These are phyloP conservation scores for Nicator chloris DNA, from an alignment of 2,113 vertebrate species.

Conservation along the genomic window DNA sequence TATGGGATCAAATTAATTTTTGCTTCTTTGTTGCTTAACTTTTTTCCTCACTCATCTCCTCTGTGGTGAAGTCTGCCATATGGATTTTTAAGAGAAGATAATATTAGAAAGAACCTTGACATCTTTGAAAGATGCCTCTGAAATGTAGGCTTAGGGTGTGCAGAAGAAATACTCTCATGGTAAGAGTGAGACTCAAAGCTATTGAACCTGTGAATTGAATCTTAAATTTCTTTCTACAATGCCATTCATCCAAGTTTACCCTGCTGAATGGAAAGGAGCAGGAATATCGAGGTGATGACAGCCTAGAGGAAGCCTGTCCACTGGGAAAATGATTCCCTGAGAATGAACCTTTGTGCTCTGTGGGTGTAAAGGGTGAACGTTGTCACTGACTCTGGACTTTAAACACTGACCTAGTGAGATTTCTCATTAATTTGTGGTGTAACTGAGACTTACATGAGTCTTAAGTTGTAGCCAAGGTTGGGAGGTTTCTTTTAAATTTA, in stretches of 20 bases:
- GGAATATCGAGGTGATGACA: neutral
- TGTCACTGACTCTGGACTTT: neutral
- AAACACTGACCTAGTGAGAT: neutral
- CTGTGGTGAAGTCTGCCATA: neutral
- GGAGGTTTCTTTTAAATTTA: neutral
- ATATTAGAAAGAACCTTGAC: neutral
- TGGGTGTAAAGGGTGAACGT: neutral
- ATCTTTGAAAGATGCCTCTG: neutral
- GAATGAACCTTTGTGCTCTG: neutral
- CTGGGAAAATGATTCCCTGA: neutral
- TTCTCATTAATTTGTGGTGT: neutral
- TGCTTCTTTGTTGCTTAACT: neutral
- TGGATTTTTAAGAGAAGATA: neutral
- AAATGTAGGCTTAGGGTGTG: neutral
- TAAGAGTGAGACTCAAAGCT: neutral
- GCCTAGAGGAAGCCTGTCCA: neutral
- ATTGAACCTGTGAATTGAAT: neutral
- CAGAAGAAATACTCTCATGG: neutral
- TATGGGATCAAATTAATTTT: neutral
- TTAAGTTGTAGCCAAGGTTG: neutral
- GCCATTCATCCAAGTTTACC: neutral
- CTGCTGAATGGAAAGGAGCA: neutral
- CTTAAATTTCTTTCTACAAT: neutral
- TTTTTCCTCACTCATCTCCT: neutral
- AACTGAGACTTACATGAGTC: neutral